Evolutionary conservation across 30 jellyfish, hydroid and myxozoan genomes (phyloP).

Genomic region (Hydractinia symbiolongicarpus): DNA sequence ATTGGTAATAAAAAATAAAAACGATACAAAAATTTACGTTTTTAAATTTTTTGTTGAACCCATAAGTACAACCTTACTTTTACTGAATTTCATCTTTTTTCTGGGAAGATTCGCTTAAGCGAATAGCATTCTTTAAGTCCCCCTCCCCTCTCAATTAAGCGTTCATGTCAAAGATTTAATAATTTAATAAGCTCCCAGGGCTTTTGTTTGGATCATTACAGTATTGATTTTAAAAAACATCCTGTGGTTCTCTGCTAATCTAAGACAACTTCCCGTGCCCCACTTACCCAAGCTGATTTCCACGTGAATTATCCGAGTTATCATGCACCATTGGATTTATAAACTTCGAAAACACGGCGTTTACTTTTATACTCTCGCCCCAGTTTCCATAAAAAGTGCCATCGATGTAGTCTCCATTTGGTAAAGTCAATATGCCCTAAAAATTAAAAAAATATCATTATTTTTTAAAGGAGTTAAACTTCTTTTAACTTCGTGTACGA

Average conservation of each 20-base stretch:
- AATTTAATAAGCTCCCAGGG: too few species aligned
- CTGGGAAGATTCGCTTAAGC: too few species aligned
- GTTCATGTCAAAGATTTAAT: too few species aligned
- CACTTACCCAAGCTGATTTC: constrained; percentile 11
- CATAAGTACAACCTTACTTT: too few species aligned
- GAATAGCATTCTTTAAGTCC: too few species aligned
- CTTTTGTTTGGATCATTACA: too few species aligned
- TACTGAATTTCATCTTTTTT: too few species aligned
- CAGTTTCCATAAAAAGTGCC: constrained; percentile 85
- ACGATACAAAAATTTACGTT: neutral
- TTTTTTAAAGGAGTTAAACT: neutral
- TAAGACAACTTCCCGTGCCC: too few species aligned
- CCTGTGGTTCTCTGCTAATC: too few species aligned
- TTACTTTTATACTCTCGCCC: constrained; percentile 88
- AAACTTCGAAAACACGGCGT: constrained; percentile 68
- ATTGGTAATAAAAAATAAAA: neutral
- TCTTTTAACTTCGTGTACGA: too few species aligned
- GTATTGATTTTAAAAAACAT: too few species aligned
- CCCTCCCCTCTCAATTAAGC: too few species aligned
- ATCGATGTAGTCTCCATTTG: constrained; percentile 82
- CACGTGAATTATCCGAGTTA: neutral
- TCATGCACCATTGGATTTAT: constrained; percentile 43
- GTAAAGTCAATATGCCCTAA: constrained; percentile 84
- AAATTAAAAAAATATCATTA: neutral
- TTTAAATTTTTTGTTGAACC: neutral